Percentiles rank a stretch among this genome's conserved stretches.
Evolutionary conservation across 2,113 vertebrate genomes (phyloP).

Genomic region (Paraplagusia blochii): DNA sequence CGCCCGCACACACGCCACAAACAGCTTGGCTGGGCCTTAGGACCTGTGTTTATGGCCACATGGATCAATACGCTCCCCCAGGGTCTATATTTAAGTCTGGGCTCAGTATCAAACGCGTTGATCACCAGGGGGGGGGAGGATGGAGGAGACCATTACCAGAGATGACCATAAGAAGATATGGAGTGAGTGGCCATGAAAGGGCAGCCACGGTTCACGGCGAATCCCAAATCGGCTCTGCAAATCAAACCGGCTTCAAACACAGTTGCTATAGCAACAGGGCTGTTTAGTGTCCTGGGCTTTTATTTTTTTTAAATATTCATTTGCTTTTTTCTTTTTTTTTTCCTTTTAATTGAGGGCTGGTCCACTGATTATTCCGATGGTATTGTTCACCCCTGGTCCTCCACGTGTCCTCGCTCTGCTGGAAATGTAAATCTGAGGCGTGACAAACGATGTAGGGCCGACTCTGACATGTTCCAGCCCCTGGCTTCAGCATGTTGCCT

Average conservation of each 20-base stretch:
- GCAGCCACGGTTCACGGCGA: constrained; percentile 29
- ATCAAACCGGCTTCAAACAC: constrained; percentile 33
- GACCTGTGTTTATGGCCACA: constrained; percentile 60
- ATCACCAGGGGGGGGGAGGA: constrained; percentile 26
- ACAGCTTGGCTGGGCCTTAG: constrained; percentile 60
- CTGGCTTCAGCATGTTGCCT: constrained; percentile 42
- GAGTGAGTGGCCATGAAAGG: constrained; percentile 27
- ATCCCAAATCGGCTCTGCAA: constrained; percentile 31
- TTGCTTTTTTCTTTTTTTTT: background rate
- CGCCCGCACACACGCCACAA: constrained; percentile 50
- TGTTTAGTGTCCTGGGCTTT: background rate
- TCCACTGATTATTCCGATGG: constrained; percentile 59
- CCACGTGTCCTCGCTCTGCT: constrained; percentile 36
- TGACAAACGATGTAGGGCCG: constrained; percentile 62
- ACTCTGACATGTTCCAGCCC: constrained; percentile 57
- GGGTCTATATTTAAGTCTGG: constrained; percentile 64
- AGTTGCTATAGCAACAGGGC: background rate
- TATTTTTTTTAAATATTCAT: no score
- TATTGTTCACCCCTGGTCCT: constrained; percentile 63
- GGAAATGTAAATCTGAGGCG: constrained; percentile 66
- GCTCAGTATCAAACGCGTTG: constrained; percentile 38
- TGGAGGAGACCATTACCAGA: constrained; percentile 7
- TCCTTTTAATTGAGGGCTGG: constrained; percentile 52
- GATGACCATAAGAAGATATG: constrained; percentile 45
- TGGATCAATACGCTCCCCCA: constrained; percentile 63